Conservation (phyloP, 2,113 vertebrate genomes). For the Pollachius pollachius region DNA sequence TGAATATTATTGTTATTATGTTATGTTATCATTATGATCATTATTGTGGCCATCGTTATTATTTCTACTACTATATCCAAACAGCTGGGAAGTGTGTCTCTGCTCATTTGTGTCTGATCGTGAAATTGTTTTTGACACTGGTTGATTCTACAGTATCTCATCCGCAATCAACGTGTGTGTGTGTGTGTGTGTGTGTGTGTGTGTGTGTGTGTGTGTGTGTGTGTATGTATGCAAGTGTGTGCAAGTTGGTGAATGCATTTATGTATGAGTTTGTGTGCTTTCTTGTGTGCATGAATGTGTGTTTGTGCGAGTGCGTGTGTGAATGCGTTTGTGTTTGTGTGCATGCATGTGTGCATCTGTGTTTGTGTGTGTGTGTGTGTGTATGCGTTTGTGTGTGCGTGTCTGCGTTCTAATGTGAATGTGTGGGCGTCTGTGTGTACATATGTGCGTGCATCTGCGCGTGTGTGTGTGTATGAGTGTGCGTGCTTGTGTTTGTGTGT, state of each 20-base stretch:
- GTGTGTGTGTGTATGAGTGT: too few species aligned
- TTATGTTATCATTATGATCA: constrained; percentile 52
- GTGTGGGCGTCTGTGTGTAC: too few species aligned
- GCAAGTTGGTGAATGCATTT: neutral
- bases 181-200: constrained; percentile 1
- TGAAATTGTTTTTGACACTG: constrained; percentile 58
- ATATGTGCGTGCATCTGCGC: too few species aligned
- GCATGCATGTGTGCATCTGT: too few species aligned
- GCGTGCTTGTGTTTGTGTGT: too few species aligned
- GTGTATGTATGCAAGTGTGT: neutral
- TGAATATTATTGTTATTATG: constrained; percentile 17
- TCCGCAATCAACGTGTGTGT: neutral
- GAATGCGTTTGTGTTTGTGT: neutral
- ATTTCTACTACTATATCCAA: constrained; percentile 54
- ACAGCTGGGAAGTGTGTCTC: constrained; percentile 39
- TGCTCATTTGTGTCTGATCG: constrained; percentile 66
- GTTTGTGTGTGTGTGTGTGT: too few species aligned
- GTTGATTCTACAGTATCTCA: constrained; percentile 44
- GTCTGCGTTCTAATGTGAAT: too few species aligned
- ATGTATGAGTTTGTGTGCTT: neutral
- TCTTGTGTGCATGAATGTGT: neutral
- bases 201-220: neutral
- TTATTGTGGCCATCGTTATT: constrained; percentile 60
- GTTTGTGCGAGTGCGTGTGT: neutral
- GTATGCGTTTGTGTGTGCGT: too few species aligned